Conservation (phyloP, 2,113 vertebrate species). For the Aphelocoma coerulescens region DNA sequence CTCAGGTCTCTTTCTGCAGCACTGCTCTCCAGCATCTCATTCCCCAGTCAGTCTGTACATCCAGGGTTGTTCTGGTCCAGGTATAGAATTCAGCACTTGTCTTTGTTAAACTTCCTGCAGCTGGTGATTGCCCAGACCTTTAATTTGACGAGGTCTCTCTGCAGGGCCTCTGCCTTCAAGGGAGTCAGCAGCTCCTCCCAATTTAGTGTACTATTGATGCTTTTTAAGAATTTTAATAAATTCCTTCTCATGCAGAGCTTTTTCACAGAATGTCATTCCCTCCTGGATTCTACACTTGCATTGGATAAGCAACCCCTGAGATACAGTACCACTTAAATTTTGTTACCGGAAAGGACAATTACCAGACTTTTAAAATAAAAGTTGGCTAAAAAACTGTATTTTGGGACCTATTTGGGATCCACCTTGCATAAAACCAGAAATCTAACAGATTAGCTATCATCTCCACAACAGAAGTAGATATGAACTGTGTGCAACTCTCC, state of each 20-base stretch:
- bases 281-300: neutral
- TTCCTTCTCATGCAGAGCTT: neutral
- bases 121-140: fast-evolving
- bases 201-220: neutral
- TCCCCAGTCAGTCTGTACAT: neutral
- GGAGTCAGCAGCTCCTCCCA: neutral
- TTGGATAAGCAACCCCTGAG: neutral
- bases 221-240: neutral
- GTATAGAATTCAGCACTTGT: neutral
- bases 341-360: neutral
- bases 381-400: neutral
- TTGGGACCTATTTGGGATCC: neutral
- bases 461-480: neutral
- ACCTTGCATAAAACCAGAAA: neutral
- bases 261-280: neutral
- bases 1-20: neutral
- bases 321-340: neutral
- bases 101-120: neutral
- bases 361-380: neutral
- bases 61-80: neutral
- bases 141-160: neutral
- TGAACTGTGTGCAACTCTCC: neutral
- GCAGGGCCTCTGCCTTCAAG: neutral
- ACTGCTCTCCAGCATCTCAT: neutral
- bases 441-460: neutral